These are phyloP conservation scores for Gila orcuttii DNA, from an alignment of 2,113 vertebrate genomes.

Conservation along the genomic window DNA sequence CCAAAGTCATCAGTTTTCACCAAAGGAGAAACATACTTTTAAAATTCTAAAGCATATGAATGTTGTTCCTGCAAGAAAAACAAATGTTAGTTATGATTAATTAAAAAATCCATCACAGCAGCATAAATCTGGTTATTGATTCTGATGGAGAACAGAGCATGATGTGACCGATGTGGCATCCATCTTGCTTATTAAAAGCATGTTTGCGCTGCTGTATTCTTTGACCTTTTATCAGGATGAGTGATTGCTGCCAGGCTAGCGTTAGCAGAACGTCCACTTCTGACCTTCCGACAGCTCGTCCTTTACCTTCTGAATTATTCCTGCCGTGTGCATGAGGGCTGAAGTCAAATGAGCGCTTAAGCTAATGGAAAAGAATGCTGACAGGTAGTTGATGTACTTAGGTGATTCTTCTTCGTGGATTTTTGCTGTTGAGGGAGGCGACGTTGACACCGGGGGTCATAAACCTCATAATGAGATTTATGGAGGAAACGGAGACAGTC, in stretches of 20 bases:
- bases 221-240: conserved; percentile 44
- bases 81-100: too few relatives aligned
- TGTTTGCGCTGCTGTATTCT: conserved; percentile 28
- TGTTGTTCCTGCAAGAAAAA: too few relatives aligned
- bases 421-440: conserved; percentile 46
- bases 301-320: conserved; percentile 46
- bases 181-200: conserved; percentile 44
- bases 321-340: conserved; percentile 3
- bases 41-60: too few relatives aligned
- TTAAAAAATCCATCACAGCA: too few relatives aligned
- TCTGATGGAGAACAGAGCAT: conserved; percentile 36
- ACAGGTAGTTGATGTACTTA: conserved; percentile 29
- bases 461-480: conserved; percentile 63
- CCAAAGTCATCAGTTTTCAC: too few relatives aligned
- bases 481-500: conserved; percentile 27
- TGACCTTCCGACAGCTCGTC: conserved; percentile 37
- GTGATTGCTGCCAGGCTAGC: conserved; percentile 38
- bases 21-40: too few relatives aligned
- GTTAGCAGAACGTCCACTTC: conserved; percentile 35
- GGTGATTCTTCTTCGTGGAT: conserved; percentile 44
- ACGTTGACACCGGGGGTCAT: conserved; percentile 48
- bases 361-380: conserved; percentile 55
- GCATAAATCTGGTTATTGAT: conserved; percentile 41
- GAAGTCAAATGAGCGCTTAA: conserved; percentile 47
- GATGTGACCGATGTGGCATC: conserved; percentile 18